A percentile compares a stretch with the other conserved stretches of the same genome.
phyloP scores from a whole-genome alignment of 2,113 vertebrate species.

The Halichoeres trimaculatus region DNA sequence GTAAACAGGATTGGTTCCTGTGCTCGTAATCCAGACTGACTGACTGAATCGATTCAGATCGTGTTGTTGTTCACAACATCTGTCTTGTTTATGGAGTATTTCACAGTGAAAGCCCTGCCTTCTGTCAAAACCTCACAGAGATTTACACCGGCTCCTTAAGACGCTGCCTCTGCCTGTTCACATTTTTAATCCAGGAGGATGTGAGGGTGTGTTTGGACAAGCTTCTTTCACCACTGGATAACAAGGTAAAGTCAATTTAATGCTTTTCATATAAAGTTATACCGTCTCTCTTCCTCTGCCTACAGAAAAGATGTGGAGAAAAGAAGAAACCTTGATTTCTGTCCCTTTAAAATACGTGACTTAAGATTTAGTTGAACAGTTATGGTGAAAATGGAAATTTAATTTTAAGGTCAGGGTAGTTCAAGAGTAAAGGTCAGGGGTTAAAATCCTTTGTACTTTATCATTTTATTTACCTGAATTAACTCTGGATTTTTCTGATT shows the following conservation, averaged over 20 bases:
- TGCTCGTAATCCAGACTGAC: neutral
- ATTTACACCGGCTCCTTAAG: constrained; percentile 59
- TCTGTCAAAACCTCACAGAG: constrained; percentile 49
- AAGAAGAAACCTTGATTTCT: neutral
- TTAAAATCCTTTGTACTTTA: too few species aligned
- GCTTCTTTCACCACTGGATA: constrained; percentile 41
- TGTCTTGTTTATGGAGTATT: constrained; percentile 38
- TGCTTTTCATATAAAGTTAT: constrained; percentile 3
- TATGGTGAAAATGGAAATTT: neutral
- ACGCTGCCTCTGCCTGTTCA: constrained; percentile 24
- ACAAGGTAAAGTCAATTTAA: constrained; percentile 46
- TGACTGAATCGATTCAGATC: neutral
- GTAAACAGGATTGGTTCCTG: constrained; percentile 5
- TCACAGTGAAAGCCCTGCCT: constrained; percentile 30
- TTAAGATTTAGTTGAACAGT: neutral
- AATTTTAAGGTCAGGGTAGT: neutral
- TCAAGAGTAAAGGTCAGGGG: too few species aligned
- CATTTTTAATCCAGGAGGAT: constrained; percentile 51
- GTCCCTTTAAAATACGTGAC: neutral
- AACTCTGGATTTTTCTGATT: too few species aligned
- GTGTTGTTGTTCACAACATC: constrained; percentile 42
- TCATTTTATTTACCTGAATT: too few species aligned
- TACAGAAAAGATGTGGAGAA: neutral
- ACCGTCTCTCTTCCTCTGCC: neutral
- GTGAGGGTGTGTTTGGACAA: constrained; percentile 29